Conservation (phyloP, 2,797 vertebrate genomes). For the Peromyscus eremicus region DNA sequence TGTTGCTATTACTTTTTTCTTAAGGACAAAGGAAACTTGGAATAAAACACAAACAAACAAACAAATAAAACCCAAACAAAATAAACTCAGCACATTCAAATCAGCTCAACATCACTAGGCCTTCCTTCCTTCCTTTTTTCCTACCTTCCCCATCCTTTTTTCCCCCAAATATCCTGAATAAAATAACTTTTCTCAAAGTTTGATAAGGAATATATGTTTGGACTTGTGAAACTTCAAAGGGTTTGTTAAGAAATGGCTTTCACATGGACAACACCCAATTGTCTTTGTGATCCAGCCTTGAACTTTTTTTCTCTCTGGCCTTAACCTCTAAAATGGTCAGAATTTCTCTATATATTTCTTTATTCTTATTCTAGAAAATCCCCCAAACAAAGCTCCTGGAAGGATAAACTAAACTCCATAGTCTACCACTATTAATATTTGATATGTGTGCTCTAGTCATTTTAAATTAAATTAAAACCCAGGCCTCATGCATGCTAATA, state of each 20-base stretch:
- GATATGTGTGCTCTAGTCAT: neutral
- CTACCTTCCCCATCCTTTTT: fast-evolving
- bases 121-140: fast-evolving
- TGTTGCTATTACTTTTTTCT: neutral
- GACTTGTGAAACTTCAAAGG: neutral
- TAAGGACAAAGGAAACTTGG: constrained; percentile 7
- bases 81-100: neutral
- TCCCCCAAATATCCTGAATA: neutral
- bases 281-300: neutral
- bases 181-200: neutral
- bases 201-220: neutral
- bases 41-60: constrained; percentile 13
- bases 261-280: neutral
- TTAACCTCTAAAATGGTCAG: neutral
- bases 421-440: neutral
- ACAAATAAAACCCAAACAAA: neutral
- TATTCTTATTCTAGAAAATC: neutral
- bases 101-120: neutral
- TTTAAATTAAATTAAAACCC: neutral
- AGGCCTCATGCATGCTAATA: neutral
- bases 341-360: neutral
- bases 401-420: neutral
- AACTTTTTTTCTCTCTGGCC: neutral
- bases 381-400: neutral
- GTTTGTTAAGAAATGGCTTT: neutral